A percentile compares a stretch with the other conserved stretches of the same genome.
Conservation (phyloP, 2,888 invertebrate species). For the Mayetiola destructor region DNA sequence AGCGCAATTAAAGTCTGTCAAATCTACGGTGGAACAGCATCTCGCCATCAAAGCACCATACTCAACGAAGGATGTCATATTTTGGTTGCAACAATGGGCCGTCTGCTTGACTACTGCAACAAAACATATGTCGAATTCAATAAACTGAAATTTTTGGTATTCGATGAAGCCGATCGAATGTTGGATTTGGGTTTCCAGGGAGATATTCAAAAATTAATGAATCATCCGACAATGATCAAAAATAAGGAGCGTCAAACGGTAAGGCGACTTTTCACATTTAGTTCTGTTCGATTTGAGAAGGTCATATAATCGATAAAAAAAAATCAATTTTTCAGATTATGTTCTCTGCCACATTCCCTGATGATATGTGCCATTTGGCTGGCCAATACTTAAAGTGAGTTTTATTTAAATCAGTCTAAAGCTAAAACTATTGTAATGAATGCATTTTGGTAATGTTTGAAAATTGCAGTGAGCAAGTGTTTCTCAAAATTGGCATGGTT, state of each 20-base stretch:
- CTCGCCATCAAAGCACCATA: constrained; percentile 52
- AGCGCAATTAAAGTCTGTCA: constrained; percentile 60
- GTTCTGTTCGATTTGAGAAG: too few species aligned
- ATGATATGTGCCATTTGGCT: constrained; percentile 83
- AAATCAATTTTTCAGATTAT: too few species aligned
- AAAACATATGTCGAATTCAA: constrained; percentile 83
- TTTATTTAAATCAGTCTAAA: too few species aligned
- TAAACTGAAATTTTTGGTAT: constrained; percentile 71
- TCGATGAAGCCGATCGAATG: constrained; percentile 99
- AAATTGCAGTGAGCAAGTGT: constrained; percentile 71
- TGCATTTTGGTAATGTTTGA: too few species aligned
- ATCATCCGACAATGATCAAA: constrained; percentile 56
- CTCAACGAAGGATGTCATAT: constrained; percentile 78
- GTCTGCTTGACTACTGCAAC: constrained; percentile 89
- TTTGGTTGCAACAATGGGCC: constrained; percentile 93
- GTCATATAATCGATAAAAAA: constrained; percentile 87
- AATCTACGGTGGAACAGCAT: constrained; percentile 76
- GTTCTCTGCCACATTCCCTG: constrained; percentile 99
- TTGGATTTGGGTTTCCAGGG: constrained; percentile 99
- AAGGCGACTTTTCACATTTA: too few species aligned
- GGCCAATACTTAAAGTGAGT: constrained; percentile 60
- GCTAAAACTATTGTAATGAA: too few species aligned
- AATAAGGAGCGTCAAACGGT: constrained; percentile 62
- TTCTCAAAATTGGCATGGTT: constrained; percentile 78
- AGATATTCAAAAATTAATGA: constrained; percentile 74